Evolutionary conservation across 1,140 invertebrate species (phyloP), one percentile per base, ranked within the genome.

Genomic region (Achroia grisella): DNA sequence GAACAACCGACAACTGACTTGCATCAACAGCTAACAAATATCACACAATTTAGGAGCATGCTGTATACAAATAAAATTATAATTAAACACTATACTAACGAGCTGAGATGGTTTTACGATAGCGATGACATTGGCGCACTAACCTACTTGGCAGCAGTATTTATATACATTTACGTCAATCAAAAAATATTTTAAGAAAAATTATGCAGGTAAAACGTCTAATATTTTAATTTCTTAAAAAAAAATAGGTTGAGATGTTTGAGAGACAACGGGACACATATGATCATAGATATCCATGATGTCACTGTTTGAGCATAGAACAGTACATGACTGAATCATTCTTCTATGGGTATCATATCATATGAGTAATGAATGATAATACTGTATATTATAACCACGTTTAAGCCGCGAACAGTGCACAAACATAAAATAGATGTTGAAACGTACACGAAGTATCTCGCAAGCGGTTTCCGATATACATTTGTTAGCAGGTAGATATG

Each of bases 71-170:
- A 56, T 59, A 51, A 49, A 52, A 46, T 40, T 47, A 50, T 65
- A 52, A 56, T 57, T 56, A 58, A 57, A 44, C 50, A 34, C 51
- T 32, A 42, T 56, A 52, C 2, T 52, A 58, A 58, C 54, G 52
- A 55, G 57, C 61, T 32, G 12, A 62, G 56, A 54, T 61, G 46
- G 54, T 51, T 78, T 67, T 75, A 78, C 70, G 72, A 72, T 66
- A 63, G 62, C 50, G 59, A 57, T 78, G 73, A 73, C 79, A 83
- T 83, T 83, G 79, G 62, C 69, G 64, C 66, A 74, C 62, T 77
- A 72, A 74, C 74, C 70, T 58, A 80, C 61, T 75, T 84, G 70
- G 73, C 71, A 71, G 59, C 56, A 39, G 43, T 35, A 32, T 48
- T 39, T 55, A 41, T 55, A 48, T 62, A 49, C 43, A 59, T 79